Conservation (phyloP, 2,888 invertebrate species). For the Caenorhabditis plicata region DNA sequence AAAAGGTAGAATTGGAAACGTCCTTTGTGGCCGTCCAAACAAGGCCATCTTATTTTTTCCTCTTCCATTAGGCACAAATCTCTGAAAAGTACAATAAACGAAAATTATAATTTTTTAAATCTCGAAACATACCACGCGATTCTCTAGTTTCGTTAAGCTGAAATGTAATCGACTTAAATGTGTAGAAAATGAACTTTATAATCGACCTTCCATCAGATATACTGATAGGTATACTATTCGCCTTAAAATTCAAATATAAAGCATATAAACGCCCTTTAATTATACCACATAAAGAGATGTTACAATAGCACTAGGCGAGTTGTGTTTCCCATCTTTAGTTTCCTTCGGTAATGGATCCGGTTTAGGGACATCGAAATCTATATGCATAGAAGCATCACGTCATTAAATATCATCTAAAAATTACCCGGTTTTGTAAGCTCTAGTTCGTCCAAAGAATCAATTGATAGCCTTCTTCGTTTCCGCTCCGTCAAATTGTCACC, state of each 20-base stretch:
- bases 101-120: not conserved
- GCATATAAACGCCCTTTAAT: too few species aligned
- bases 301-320: slow-evolving; percentile 27
- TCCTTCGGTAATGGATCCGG: slow-evolving; percentile 11
- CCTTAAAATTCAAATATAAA: too few species aligned
- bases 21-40: too few species aligned
- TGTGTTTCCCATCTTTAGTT: slow-evolving; percentile 16
- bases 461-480: slow-evolving; percentile 13
- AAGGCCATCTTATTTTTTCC: too few species aligned
- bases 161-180: slow-evolving; percentile 24
- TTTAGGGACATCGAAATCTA: not conserved
- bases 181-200: slow-evolving; percentile 40
- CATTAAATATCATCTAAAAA: not conserved
- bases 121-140: slow-evolving; percentile 9
- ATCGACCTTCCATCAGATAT: slow-evolving; percentile 35
- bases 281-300: slow-evolving; percentile 13
- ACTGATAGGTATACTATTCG: slow-evolving; percentile 18
- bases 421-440: slow-evolving; percentile 2
- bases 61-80: too few species aligned
- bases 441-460: slow-evolving; percentile 30
- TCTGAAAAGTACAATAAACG: too few species aligned
- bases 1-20: too few species aligned
- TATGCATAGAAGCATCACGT: not conserved
- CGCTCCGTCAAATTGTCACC: not conserved
- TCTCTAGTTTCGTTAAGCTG: slow-evolving; percentile 18